Evolutionary conservation across 2,888 invertebrate genomes (phyloP), one percentile per base, ranked within the genome.

Genomic region (Marronus borbonicus): DNA sequence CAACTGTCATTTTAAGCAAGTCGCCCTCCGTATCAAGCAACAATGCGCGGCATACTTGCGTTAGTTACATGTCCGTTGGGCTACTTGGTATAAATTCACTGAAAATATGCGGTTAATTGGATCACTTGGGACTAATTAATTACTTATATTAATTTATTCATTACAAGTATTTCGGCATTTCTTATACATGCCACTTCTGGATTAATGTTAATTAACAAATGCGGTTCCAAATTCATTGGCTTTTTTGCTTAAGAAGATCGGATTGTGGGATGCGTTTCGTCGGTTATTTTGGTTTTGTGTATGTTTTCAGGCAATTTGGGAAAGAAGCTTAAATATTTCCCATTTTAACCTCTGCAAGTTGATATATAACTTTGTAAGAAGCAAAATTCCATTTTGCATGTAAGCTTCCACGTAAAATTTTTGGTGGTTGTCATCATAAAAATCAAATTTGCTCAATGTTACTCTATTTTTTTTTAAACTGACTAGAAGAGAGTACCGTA

Each of bases 1-100:
- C 72, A 74, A 74, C 72, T 74, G 72, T 60, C 72, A 60, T 74
- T 44, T 50, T 74, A 60, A 55, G 60, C 72, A 24, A 44, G 72
- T 49, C 52, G 58, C 36, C 39, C 55, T 20, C 49, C 36, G 60
- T 24, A 49, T 36, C 60, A 44, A 74, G 20, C 36, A 74, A 74
- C 55, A 60, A 74, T 60, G 20, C 58, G 58, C 72, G 39, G 39
- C 20, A 20, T 12, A 39, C 72, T 60, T 72, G 52, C 28, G 24
- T 60, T 60, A 17, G 44, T 49, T n/a, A 24, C 44, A 24, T 39
- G 72, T 20, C 14, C 50, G n/a, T 2, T 28, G 28, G 55, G 8
- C 20, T 36, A 39, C 17, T 74, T 74, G 39, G 44, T 74, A 74
- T 60, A 74, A 74, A 74, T 74, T 74, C 39, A 44, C 14, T 49